Conservation (phyloP, 2,113 vertebrate genomes). For the Siniperca knerii region DNA sequence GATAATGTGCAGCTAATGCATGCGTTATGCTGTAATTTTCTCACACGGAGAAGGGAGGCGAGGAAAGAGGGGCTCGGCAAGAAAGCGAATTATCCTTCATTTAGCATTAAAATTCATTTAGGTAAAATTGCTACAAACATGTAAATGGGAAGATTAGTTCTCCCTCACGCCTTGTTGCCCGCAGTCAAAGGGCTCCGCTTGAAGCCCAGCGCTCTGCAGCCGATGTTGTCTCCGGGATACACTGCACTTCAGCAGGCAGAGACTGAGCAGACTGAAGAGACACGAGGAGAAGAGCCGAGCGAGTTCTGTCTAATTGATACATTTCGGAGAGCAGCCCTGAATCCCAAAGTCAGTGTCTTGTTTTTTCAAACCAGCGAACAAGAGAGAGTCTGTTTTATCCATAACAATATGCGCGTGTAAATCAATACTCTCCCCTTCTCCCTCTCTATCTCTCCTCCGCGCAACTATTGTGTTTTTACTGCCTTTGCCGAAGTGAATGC, state of each 20-base stretch:
- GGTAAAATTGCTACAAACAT: conserved; percentile 97
- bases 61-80: conserved; percentile 50
- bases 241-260: conserved; percentile 79
- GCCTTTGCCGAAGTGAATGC: conserved; percentile 69
- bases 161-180: conserved; percentile 98
- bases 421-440: conserved; percentile 72
- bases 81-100: conserved; percentile 93
- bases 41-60: conserved; percentile 45
- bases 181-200: conserved; percentile 93
- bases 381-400: conserved; percentile 73
- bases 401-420: conserved; percentile 77
- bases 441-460: conserved; percentile 54
- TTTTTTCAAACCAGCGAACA: conserved; percentile 51
- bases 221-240: conserved; percentile 89
- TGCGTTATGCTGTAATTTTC: conserved; percentile 64
- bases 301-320: conserved; percentile 74
- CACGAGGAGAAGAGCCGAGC: conserved; percentile 53
- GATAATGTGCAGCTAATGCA: conserved; percentile 76
- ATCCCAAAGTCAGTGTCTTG: conserved; percentile 54
- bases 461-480: conserved; percentile 79
- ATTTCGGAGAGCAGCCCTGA: conserved; percentile 56
- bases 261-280: conserved; percentile 63
- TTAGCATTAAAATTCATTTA: conserved; percentile 99
- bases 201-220: conserved; percentile 89
- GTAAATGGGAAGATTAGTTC: conserved; percentile 98